Percentiles rank a stretch among this genome's conserved stretches.
phyloP scores from a whole-genome alignment of 2,113 vertebrate genomes.

The Amblyornis subalaris region DNA sequence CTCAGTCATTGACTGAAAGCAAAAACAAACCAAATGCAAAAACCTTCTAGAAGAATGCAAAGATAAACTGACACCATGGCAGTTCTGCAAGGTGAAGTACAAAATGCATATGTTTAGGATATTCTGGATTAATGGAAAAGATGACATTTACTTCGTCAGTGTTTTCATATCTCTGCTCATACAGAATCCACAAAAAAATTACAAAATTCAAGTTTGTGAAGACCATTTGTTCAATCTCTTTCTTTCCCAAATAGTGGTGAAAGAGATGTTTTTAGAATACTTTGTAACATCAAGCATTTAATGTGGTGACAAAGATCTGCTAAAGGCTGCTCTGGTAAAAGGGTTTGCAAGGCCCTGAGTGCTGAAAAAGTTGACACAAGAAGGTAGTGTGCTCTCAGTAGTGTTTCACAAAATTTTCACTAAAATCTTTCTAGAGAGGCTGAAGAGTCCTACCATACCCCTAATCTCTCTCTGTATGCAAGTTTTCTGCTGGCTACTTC shows the following conservation, averaged over 20 bases:
- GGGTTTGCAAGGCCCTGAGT: not conserved
- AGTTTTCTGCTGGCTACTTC: not conserved
- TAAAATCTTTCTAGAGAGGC: not conserved
- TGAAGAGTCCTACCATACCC: not conserved
- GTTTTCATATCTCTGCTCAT: not conserved
- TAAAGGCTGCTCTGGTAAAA: not conserved
- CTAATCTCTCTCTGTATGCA: not conserved
- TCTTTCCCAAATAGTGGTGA: not conserved
- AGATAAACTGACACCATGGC: not conserved
- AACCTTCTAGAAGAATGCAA: not conserved
- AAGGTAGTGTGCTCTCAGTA: not conserved
- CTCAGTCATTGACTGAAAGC: not conserved
- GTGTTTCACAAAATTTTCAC: not conserved
- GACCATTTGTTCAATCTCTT: accelerated
- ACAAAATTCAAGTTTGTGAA: not conserved
- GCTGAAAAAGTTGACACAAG: not conserved
- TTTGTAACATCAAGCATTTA: not conserved
- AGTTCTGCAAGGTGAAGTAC: not conserved
- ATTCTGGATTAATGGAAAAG: not conserved
- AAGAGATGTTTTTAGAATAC: not conserved
- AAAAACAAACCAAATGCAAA: not conserved
- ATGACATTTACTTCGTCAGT: not conserved
- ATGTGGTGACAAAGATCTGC: not conserved
- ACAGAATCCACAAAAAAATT: not conserved
- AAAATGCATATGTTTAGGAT: not conserved